phyloP scores from a whole-genome alignment of 2,888 invertebrate genomes.

The Rambutsinella grinnellia region DNA sequence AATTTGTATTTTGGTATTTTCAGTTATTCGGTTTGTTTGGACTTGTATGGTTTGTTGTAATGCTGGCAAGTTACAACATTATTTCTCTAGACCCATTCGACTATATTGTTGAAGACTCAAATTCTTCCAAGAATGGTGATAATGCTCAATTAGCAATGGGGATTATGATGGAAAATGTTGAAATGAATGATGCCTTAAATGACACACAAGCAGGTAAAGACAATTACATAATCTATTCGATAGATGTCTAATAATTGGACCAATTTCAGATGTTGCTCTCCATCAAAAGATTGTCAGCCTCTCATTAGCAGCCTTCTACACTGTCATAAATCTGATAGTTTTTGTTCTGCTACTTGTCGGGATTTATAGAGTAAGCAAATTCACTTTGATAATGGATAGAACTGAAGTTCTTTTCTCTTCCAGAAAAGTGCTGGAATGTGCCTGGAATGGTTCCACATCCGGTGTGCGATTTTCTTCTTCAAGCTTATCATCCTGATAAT shows the following conservation, averaged over 20 bases:
- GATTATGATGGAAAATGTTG: not conserved
- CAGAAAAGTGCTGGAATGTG: conserved; percentile 52
- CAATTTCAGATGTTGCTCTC: conserved; percentile 13
- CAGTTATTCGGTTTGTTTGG: conserved; percentile 41
- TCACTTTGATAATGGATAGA: too few species aligned
- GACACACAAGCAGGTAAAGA: too few species aligned
- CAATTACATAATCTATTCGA: too few species aligned
- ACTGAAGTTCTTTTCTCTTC: too few species aligned
- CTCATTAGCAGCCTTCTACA: conserved; percentile 31
- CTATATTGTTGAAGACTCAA: conserved; percentile 8
- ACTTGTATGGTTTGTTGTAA: conserved; percentile 42
- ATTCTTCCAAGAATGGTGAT: not conserved
- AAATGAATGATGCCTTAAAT: too few species aligned
- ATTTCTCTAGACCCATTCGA: conserved; percentile 51
- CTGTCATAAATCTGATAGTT: conserved; percentile 25
- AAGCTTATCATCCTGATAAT: conserved; percentile 54
- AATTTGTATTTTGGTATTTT: too few species aligned
- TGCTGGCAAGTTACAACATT: conserved; percentile 35
- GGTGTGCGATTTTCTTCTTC: conserved; percentile 57
- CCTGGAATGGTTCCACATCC: conserved; percentile 60
- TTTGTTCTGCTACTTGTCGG: conserved; percentile 40
- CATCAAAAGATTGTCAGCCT: conserved; percentile 43
- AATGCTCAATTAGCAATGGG: not conserved
- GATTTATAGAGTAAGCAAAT: conserved; percentile 20
- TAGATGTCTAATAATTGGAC: not conserved